Base-by-base conservation (phyloP, 1,140 invertebrate species). In the Stegodyphus mimosarum region DNA sequence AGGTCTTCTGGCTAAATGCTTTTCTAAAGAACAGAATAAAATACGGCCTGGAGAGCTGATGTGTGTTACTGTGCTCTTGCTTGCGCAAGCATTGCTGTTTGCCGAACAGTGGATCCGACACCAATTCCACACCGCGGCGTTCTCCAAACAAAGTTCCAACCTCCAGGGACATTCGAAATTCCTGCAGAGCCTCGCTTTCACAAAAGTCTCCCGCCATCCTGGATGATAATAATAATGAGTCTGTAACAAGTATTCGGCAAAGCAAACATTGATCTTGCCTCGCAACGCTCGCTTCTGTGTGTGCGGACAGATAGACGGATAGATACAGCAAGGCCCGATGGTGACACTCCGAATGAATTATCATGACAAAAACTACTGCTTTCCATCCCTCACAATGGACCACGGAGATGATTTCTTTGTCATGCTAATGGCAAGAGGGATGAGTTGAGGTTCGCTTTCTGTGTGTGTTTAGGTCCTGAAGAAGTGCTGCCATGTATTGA, bases 251-350 rank as follows among this genome's bases (percentile, higher is more conserved):
- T 84, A 75, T 76, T 70, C 72, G 64, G 64, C 72, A 84, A 84
- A 84, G 81, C 81, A 84, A 84, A 84, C 81, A 84, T 84, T 84
- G 81, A 84, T 84, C 81, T 84, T 84, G 50, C 55, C 55, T 60
- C 11, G 64, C 64, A n/a, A 67, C 50, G 17, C 48, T 49, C 48
- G 53, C 51, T 17, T 50, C 69, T 83, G 63, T 69, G 73, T 80
- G 69, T 17, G 50, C 33, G 33, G 13, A 18, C n/a, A 33, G 63
- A 83, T 83, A 67, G 71, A 83, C 80, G 80, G 33, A 33, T 33
- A 33, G 33, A 66, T 53, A 66, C 78, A 80, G 69, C 53, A 60
- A 73, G 18, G 66, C 66, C 33, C 33, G 33, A 33, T 33, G 33
- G 33, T 15, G 63, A 74, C 80, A 74, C 48, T 52, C 60, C n/a